Percentiles rank a stretch among this genome's conserved stretches.
Evolutionary conservation across 2,888 invertebrate genomes (phyloP).

Genomic region (Scrobipalpa atriplicella): DNA sequence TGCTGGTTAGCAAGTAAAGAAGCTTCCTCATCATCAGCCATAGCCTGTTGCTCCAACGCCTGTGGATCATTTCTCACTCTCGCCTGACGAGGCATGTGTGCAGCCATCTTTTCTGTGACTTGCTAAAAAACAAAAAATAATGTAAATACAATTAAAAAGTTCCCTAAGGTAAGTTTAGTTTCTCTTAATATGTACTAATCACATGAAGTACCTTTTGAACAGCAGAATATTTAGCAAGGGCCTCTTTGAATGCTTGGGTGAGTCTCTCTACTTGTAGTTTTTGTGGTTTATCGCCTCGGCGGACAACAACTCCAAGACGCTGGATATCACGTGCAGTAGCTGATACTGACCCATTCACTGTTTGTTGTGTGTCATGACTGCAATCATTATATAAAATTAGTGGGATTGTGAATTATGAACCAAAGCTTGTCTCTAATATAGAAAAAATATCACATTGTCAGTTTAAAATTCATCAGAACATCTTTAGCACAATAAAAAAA

Average conservation of each 20-base stretch:
- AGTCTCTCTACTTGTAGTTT: conserved; percentile 93
- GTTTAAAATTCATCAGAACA: too few species aligned
- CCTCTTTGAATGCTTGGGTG: conserved; percentile 91
- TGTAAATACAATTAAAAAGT: too few species aligned
- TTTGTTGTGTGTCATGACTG: conserved; percentile 89
- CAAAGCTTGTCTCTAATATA: neutral
- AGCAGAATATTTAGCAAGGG: conserved; percentile 88
- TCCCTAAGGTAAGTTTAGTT: too few species aligned
- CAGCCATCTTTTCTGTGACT: conserved; percentile 87
- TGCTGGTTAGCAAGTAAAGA: conserved; percentile 73
- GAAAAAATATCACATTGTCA: too few species aligned
- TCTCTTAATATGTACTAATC: too few species aligned
- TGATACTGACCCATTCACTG: conserved; percentile 88
- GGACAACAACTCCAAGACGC: conserved; percentile 86
- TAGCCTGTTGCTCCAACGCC: conserved; percentile 60
- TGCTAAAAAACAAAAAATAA: conserved; percentile 57
- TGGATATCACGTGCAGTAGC: conserved; percentile 89
- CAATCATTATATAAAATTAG: conserved; percentile 20
- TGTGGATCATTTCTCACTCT: conserved; percentile 60
- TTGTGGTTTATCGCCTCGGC: conserved; percentile 89
- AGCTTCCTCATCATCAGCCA: conserved; percentile 75
- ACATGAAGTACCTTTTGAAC: conserved; percentile 87
- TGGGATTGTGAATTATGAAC: neutral
- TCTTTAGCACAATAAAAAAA: too few species aligned
- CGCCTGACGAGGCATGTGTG: conserved; percentile 74